Evolutionary conservation across 2,797 vertebrate genomes (phyloP), one percentile per base, ranked within the genome.

Genomic region (Tokudaia tokunoshimensis): DNA sequence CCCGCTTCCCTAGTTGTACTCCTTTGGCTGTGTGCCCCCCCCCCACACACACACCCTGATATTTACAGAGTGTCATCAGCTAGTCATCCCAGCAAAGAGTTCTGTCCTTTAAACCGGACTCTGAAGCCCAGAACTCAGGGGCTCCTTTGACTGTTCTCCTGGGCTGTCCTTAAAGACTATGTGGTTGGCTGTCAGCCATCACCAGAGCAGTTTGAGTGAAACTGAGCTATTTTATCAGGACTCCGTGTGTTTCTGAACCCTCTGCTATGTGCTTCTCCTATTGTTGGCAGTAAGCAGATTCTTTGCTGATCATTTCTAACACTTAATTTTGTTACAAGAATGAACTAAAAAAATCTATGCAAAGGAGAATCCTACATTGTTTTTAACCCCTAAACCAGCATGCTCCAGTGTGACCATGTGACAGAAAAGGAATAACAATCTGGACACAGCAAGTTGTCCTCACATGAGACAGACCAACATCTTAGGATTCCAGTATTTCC

Each of bases 1-100:
- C 75, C 37, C 75, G 96, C 94, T 94, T 92, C 63, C 74, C 80
- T 75, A 63, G 94, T 74, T 79, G 50, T 15, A 5, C 82, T 93
- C 41, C 78, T 67, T 4, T 59, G 80, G 50, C 83, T 85, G 3
- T 8, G 78, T 59, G 29, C 37, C 24, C 67, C 4, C 41, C 41
- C 41, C 41, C 41, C 41, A 41, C 41, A 0, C n/a, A 29, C 2
- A 41, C 3, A 37, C 57, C 78, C 72, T 52, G 44, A 1, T n/a
- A 57, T 82, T 82, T 67, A 55, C 24, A 70, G 22, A 5, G n/a
- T 50, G 4, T 55, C 92, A 63, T 88, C 81, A 50, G 17, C 44
- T 75, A 80, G 79, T 79, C 34, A 75, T 55, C 78, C 14, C 70
- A 55, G 24, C 34, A 20, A 59, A 10, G 81, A 29, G 26, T 74